Conservation (phyloP, 1,140 invertebrate species). For the Planococcus citri region DNA sequence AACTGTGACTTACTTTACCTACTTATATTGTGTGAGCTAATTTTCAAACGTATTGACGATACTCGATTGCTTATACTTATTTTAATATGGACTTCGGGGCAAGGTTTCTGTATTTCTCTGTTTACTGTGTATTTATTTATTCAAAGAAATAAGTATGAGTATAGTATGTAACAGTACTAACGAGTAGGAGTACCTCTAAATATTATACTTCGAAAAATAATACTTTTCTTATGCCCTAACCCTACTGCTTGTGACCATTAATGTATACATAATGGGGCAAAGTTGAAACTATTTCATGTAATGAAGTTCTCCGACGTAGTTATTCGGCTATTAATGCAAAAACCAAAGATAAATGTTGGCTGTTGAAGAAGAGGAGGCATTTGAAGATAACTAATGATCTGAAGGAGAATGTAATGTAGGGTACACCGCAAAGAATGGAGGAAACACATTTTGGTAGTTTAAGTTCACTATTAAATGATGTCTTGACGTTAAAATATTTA, state of each 20-base stretch:
- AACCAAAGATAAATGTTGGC: constrained; percentile 15
- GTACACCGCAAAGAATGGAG: constrained; percentile 12
- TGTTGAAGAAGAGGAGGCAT: not conserved
- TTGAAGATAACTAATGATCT: constrained; percentile 20
- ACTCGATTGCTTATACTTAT: too few species aligned
- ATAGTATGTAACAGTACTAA: too few species aligned
- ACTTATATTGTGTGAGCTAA: too few species aligned
- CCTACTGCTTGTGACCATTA: not conserved
- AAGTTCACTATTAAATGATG: constrained; percentile 14
- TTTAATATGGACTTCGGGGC: too few species aligned
- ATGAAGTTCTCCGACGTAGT: not conserved
- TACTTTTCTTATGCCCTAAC: not conserved
- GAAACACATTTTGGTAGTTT: constrained; percentile 18
- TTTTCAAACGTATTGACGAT: too few species aligned
- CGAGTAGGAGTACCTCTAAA: too few species aligned
- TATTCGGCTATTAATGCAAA: constrained; percentile 12
- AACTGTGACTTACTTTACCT: too few species aligned
- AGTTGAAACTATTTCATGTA: constrained; percentile 6
- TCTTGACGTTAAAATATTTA: constrained; percentile 18
- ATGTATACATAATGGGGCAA: constrained; percentile 10
- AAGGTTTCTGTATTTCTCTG: too few species aligned
- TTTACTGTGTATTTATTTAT: too few species aligned
- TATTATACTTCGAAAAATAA: not conserved
- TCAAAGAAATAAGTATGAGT: too few species aligned
- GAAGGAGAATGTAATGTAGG: constrained; percentile 18